Conservation (phyloP, 2,113 vertebrate species). For the Lota lota region DNA sequence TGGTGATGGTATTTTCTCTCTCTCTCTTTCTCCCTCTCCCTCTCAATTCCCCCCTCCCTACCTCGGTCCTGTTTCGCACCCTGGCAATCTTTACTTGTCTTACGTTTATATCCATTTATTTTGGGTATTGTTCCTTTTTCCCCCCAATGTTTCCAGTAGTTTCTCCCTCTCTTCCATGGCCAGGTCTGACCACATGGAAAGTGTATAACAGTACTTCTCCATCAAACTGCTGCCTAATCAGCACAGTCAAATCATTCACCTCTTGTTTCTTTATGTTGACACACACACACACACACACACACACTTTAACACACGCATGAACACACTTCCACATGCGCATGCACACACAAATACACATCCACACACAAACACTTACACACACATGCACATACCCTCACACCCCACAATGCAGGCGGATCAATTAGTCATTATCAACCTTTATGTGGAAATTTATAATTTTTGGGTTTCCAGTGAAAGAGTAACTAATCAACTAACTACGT, state of each 20-base stretch:
- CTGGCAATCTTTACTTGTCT: background rate
- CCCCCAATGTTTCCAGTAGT: background rate
- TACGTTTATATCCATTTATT: background rate
- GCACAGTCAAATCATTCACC: constrained; percentile 29
- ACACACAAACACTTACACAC: background rate
- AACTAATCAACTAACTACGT: no score
- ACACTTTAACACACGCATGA: background rate
- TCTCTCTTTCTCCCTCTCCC: background rate
- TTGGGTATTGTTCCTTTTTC: background rate
- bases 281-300: constrained; percentile 5
- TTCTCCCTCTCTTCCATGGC: constrained; percentile 12
- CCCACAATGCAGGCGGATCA: no score
- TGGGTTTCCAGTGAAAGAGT: no score
- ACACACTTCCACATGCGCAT: constrained; percentile 9
- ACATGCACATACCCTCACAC: background rate
- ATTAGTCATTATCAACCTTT: no score
- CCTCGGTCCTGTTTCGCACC: constrained; percentile 6
- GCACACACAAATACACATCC: constrained; percentile 4
- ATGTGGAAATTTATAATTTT: no score
- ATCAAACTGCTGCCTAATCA: constrained; percentile 46
- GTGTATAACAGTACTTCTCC: constrained; percentile 31
- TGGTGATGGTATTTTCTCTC: background rate
- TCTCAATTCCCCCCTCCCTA: background rate
- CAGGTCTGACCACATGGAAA: constrained; percentile 45
- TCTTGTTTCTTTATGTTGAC: background rate